A percentile compares a stretch with the other conserved stretches of the same genome.
phyloP scores from a whole-genome alignment of 2,113 vertebrate genomes.

The Chlorodrepanis virens region DNA sequence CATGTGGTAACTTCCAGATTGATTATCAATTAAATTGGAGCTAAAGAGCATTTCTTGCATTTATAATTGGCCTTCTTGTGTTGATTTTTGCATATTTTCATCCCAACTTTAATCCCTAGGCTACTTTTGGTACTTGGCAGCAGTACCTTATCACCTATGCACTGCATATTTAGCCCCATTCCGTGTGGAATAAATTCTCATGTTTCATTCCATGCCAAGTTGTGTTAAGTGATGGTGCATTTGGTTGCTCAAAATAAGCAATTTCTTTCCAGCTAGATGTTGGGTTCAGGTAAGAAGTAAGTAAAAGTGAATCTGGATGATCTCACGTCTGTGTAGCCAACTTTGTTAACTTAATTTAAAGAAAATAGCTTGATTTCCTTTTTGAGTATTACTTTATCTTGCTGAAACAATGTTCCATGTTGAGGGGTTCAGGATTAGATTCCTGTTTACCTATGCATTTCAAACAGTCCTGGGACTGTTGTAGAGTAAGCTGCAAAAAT shows the following conservation, averaged over 20 bases:
- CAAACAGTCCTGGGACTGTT: background rate
- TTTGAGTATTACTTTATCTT: background rate
- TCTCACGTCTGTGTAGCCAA: background rate
- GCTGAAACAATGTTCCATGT: background rate
- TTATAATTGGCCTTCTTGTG: background rate
- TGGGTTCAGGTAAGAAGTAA: background rate
- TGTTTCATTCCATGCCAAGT: background rate
- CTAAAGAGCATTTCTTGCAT: background rate
- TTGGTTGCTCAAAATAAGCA: background rate
- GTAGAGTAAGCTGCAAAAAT: background rate
- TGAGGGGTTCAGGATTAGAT: background rate
- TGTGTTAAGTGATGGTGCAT: background rate
- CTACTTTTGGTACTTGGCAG: background rate
- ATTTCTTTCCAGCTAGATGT: background rate
- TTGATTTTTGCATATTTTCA: background rate
- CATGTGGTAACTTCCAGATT: background rate
- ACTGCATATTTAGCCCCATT: background rate
- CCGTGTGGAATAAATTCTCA: background rate
- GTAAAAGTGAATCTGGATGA: background rate
- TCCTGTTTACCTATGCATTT: background rate
- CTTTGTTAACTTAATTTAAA: background rate
- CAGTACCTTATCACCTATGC: background rate
- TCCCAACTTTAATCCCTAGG: background rate
- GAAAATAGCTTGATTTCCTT: background rate
- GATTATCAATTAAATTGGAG: background rate